Evolutionary conservation across 2,113 vertebrate species (phyloP).

Genomic region (Petaurus breviceps): DNA sequence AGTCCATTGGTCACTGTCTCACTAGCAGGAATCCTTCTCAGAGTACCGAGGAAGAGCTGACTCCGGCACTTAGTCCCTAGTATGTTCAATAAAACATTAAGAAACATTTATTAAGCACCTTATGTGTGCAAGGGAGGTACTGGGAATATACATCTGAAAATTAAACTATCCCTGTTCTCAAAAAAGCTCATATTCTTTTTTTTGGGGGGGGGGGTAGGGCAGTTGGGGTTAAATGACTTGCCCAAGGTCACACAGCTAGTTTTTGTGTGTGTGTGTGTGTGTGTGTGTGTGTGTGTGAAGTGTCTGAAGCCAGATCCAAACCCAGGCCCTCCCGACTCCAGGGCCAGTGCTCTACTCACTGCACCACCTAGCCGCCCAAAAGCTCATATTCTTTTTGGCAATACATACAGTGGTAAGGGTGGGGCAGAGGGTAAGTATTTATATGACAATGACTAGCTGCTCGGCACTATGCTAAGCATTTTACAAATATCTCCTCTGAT

Average conservation of each 20-base stretch:
- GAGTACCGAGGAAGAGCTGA: not conserved
- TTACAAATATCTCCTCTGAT: not conserved
- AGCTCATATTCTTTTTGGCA: not conserved
- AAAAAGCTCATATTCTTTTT: not conserved
- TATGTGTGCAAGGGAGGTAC: not conserved
- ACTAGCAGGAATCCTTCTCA: too few relatives aligned
- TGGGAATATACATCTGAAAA: not conserved
- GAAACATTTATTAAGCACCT: not conserved
- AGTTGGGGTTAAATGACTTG: too few relatives aligned
- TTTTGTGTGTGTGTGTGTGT: too few relatives aligned
- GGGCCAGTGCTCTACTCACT: too few relatives aligned
- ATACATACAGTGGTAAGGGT: not conserved
- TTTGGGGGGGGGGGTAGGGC: too few relatives aligned
- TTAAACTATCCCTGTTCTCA: not conserved
- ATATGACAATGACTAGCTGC: not conserved
- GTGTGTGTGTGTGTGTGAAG: too few relatives aligned
- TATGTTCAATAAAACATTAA: not conserved
- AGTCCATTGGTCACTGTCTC: accelerated
- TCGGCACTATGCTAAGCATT: not conserved
- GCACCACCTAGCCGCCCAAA: too few relatives aligned
- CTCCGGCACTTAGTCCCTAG: not conserved
- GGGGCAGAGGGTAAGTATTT: not conserved
- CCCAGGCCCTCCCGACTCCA: too few relatives aligned
- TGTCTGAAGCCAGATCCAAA: too few relatives aligned
- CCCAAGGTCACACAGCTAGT: too few relatives aligned